Conservation (phyloP, 2,797 vertebrate species). For the Triplophysa yarkandensis region DNA sequence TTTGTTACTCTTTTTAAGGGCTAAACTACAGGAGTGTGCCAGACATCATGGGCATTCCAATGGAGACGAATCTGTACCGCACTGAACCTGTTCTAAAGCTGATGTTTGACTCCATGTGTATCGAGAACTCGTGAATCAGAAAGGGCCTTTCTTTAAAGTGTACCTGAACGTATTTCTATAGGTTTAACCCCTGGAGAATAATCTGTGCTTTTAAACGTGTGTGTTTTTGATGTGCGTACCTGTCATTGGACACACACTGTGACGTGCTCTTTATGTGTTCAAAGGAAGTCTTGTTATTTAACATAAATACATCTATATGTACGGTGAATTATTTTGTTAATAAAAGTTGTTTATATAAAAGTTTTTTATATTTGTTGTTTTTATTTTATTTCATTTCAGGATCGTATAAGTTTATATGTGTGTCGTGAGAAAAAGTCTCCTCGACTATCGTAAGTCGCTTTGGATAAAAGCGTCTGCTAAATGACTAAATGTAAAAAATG, state of each 20-base stretch:
- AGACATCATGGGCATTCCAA: conserved; percentile 70
- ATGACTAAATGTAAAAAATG: no score
- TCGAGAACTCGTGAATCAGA: conserved; percentile 19
- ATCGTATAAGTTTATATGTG: conserved; percentile 9
- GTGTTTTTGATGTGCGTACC: conserved; percentile 53
- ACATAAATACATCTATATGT: conserved; percentile 72
- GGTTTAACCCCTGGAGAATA: conserved; percentile 61
- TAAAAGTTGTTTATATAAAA: conserved; percentile 69
- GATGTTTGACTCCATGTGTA: conserved; percentile 55
- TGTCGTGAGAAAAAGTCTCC: conserved; percentile 18
- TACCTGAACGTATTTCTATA: conserved; percentile 28
- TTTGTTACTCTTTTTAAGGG: conserved; percentile 67
- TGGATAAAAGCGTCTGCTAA: no score
- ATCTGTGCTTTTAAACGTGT: conserved; percentile 53
- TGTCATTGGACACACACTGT: conserved; percentile 66
- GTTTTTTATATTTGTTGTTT: no score
- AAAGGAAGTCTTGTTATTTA: conserved; percentile 68
- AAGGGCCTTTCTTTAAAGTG: conserved; percentile 14
- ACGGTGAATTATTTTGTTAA: conserved; percentile 78
- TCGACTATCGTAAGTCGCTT: no score
- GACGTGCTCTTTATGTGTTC: conserved; percentile 56
- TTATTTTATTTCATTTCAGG: not conserved
- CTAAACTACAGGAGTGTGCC: conserved; percentile 73
- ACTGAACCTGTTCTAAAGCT: conserved; percentile 61
- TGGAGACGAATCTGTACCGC: conserved; percentile 72